phyloP scores from a whole-genome alignment of 1,140 invertebrate genomes.

The Theocolax elegans region DNA sequence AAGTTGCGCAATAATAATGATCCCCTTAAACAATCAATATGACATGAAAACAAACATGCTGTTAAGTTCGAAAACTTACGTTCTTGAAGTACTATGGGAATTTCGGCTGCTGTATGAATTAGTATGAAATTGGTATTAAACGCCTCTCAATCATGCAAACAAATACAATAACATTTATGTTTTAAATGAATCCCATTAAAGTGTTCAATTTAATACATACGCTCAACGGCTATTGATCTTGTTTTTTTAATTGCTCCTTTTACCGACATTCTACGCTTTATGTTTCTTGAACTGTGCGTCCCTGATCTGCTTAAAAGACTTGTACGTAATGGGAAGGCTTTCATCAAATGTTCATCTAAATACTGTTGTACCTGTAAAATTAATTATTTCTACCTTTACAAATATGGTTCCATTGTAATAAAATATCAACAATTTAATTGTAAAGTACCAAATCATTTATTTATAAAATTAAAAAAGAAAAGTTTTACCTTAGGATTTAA shows the following conservation, averaged over 20 bases:
- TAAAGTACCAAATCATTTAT: background rate
- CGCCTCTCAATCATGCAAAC: constrained; percentile 47
- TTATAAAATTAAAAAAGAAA: background rate
- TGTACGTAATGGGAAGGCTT: constrained; percentile 79
- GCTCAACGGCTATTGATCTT: constrained; percentile 85
- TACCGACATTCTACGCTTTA: constrained; percentile 82
- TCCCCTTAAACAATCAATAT: too few species aligned
- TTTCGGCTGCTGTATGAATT: constrained; percentile 48
- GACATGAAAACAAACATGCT: constrained; percentile 8
- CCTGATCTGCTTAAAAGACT: constrained; percentile 71
- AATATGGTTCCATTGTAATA: too few species aligned
- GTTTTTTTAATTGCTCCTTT: constrained; percentile 89
- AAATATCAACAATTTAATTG: too few species aligned
- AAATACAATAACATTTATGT: constrained; percentile 33
- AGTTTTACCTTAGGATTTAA: constrained; percentile 60
- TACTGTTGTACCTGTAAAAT: constrained; percentile 81
- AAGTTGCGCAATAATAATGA: too few species aligned
- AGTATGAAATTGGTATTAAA: constrained; percentile 48
- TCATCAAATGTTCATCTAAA: constrained; percentile 86
- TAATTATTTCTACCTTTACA: background rate
- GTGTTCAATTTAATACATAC: constrained; percentile 68
- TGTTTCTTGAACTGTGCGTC: constrained; percentile 67
- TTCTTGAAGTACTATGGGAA: constrained; percentile 53
- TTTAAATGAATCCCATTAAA: background rate
- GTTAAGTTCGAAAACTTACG: constrained; percentile 54